These are phyloP conservation scores for Connochaetes taurinus DNA, from an alignment of 2,113 vertebrate genomes.

Conservation along the genomic window DNA sequence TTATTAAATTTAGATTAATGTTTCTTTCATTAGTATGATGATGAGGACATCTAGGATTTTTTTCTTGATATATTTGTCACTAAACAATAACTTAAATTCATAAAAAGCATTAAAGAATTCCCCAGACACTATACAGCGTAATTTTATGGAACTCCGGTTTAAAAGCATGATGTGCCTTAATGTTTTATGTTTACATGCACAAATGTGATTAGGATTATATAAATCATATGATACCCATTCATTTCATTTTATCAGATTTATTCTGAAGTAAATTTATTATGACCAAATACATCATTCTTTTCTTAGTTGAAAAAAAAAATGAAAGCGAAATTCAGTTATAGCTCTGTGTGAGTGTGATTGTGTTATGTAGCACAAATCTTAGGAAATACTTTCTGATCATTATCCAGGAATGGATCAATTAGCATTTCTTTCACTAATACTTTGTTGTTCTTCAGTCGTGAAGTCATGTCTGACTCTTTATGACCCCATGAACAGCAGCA, in stretches of 20 bases:
- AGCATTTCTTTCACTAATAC: not conserved
- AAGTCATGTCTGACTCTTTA: not conserved
- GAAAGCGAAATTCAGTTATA: not conserved
- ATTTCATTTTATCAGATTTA: slow-evolving; percentile 55
- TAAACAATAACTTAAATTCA: not conserved
- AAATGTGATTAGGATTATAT: not conserved
- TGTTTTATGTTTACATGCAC: not conserved
- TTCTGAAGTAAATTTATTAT: not conserved
- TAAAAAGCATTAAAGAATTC: slow-evolving; percentile 15
- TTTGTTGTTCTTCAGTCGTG: fast-evolving
- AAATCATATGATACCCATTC: not conserved
- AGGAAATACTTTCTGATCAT: not conserved
- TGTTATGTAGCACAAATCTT: not conserved
- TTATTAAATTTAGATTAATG: not conserved
- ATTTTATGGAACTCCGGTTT: not conserved
- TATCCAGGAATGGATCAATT: not conserved
- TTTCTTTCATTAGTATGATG: not conserved
- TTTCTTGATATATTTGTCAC: not conserved
- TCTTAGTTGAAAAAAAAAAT: not conserved
- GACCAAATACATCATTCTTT: not conserved
- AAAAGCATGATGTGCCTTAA: slow-evolving; percentile 37
- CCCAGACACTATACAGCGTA: not conserved
- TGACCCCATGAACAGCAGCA: not conserved
- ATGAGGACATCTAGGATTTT: not conserved
- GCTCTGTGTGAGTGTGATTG: not conserved